A percentile compares a stretch with the other conserved stretches of the same genome.
These are phyloP conservation scores for Dasyornis broadbenti DNA, from an alignment of 2,113 vertebrate species.

Conservation along the genomic window DNA sequence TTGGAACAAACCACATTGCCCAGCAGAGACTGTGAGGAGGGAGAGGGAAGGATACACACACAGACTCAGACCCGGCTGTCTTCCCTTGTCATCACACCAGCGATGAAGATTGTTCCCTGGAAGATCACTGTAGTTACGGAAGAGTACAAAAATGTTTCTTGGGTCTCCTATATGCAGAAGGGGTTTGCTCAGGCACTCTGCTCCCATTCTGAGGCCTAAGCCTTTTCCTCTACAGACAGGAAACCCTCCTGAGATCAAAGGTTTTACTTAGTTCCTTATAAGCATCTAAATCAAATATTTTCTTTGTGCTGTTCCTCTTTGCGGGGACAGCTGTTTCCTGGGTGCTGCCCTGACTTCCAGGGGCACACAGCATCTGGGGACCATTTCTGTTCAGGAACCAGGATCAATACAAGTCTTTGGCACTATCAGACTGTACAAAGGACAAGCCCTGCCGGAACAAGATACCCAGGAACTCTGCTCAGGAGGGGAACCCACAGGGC, in stretches of 20 bases:
- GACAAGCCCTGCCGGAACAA: neutral
- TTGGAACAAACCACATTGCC: neutral
- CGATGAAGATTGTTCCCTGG: neutral
- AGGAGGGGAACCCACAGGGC: neutral
- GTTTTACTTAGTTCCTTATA: neutral
- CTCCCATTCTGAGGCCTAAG: neutral
- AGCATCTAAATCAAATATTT: neutral
- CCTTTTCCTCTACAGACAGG: neutral
- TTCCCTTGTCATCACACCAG: neutral
- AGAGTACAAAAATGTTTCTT: neutral
- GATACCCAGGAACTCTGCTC: neutral
- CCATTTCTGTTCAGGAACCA: neutral
- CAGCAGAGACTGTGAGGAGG: neutral
- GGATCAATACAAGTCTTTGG: neutral
- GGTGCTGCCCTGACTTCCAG: neutral
- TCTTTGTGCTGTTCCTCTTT: neutral
- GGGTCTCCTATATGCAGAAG: fast-evolving
- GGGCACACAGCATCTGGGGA: neutral
- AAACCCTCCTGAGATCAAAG: neutral
- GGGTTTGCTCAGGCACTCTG: neutral
- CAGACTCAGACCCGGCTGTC: neutral
- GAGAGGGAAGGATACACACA: neutral
- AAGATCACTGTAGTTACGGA: neutral
- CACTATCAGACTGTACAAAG: neutral
- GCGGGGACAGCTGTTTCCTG: neutral